Conservation (phyloP, 2,113 vertebrate genomes). For the Nyctibius bracteatus region DNA sequence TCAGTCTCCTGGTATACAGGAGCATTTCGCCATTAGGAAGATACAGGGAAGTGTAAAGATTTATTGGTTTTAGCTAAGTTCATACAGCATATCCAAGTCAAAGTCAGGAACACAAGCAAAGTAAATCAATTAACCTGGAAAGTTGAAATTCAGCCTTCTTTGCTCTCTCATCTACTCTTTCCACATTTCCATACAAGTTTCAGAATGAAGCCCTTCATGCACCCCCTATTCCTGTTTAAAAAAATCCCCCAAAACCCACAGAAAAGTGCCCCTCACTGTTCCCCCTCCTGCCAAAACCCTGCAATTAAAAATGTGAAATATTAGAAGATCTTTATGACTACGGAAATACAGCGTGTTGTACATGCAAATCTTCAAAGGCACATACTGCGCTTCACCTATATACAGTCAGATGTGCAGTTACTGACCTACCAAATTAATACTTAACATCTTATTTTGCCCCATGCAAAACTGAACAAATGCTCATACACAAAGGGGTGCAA, state of each 20-base stretch:
- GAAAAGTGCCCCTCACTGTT: neutral
- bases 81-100: neutral
- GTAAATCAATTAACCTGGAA: neutral
- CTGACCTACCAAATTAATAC: neutral
- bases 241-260: neutral
- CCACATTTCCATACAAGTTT: neutral
- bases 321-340: neutral
- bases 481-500: accelerated
- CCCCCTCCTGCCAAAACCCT: neutral
- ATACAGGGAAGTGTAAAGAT: accelerated
- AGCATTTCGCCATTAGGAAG: neutral
- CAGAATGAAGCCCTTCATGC: neutral
- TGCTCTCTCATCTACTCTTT: neutral
- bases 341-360: accelerated
- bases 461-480: neutral
- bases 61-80: neutral
- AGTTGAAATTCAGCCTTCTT: neutral
- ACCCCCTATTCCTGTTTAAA: neutral
- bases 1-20: accelerated
- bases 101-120: neutral
- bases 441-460: neutral
- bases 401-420: accelerated
- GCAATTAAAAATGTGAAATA: neutral
- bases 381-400: accelerated
- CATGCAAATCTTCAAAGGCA: neutral